Evolutionary conservation across 1,140 invertebrate genomes (phyloP).

Genomic region (Calephelis virginiensis): DNA sequence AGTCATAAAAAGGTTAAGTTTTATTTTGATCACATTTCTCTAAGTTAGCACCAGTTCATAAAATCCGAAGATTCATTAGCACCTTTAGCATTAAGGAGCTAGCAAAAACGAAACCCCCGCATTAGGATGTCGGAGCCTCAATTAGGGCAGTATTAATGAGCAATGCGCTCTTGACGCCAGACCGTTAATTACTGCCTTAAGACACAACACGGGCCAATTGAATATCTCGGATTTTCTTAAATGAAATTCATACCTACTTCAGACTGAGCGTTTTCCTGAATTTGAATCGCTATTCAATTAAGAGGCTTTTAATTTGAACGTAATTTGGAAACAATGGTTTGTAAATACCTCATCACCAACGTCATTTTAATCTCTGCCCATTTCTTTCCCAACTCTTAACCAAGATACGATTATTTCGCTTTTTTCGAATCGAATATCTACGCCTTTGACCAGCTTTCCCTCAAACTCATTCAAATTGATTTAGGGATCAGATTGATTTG

Average conservation of each 20-base stretch:
- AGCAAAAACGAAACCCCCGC: neutral
- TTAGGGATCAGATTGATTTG: no score
- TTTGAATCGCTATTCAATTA: slow-evolving; percentile 11
- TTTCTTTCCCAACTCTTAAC: no score
- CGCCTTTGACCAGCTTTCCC: no score
- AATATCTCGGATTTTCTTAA: slow-evolving; percentile 13
- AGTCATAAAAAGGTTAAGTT: no score
- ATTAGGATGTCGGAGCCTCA: slow-evolving; percentile 5
- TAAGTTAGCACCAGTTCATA: neutral
- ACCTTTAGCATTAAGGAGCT: slow-evolving; percentile 4
- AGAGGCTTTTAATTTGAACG: slow-evolving; percentile 7
- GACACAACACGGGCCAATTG: neutral
- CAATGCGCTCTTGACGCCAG: slow-evolving; percentile 1
- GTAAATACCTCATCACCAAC: neutral
- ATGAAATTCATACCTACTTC: slow-evolving; percentile 9
- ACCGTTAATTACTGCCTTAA: slow-evolving; percentile 13
- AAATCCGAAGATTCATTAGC: neutral
- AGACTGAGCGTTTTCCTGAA: slow-evolving; percentile 10
- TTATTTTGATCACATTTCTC: no score
- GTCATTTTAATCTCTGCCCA: no score
- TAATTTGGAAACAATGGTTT: slow-evolving; percentile 11
- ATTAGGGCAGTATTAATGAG: slow-evolving; percentile 16
- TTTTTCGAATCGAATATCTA: no score
- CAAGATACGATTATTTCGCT: no score
- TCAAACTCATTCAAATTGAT: no score